Conservation (phyloP, 1,140 invertebrate genomes). For the Micrasema minimum region DNA sequence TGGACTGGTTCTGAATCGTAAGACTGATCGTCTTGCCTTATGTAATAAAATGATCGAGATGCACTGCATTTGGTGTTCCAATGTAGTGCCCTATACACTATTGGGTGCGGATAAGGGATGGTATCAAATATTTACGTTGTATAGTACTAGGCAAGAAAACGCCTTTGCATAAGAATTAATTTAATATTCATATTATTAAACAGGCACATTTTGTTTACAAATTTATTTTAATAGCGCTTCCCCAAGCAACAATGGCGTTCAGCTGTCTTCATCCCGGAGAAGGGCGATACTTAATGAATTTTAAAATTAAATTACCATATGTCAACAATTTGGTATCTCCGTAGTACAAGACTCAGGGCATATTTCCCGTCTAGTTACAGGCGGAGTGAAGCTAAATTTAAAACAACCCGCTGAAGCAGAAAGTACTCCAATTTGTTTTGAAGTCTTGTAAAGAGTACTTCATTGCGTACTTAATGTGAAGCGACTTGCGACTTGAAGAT, state of each 20-base stretch:
- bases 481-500: no score
- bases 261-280: slow-evolving; percentile 5
- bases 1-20: no score
- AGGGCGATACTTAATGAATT: no score
- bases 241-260: no score
- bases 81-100: no score
- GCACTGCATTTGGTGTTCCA: no score
- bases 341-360: neutral
- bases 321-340: neutral
- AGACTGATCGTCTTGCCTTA: no score
- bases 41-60: no score
- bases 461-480: slow-evolving; percentile 46
- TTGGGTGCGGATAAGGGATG: no score
- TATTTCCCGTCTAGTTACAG: slow-evolving; percentile 5
- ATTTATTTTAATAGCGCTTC: neutral
- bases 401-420: slow-evolving; percentile 33
- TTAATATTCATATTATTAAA: neutral
- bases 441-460: slow-evolving; percentile 40
- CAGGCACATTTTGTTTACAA: neutral
- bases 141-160: neutral
- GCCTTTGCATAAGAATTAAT: neutral
- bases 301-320: slow-evolving; percentile 19
- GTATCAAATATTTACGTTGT: neutral
- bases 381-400: slow-evolving; percentile 28
- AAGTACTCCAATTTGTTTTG: slow-evolving; percentile 50